These are phyloP conservation scores for Lasiommata megera DNA, from an alignment of 2,888 invertebrate species.

Conservation along the genomic window DNA sequence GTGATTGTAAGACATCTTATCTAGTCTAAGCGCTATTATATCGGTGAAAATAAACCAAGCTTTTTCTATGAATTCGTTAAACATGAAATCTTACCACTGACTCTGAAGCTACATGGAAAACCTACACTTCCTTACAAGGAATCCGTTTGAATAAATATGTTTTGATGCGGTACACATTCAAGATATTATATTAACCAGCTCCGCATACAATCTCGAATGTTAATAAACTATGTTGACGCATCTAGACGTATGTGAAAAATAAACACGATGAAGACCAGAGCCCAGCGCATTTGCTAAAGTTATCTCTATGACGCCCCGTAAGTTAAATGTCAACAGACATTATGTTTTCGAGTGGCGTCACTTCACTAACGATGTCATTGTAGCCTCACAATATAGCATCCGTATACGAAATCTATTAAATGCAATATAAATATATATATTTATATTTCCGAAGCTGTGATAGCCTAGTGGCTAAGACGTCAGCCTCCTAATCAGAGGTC, in stretches of 20 bases:
- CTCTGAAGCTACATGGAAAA: constrained; percentile 3
- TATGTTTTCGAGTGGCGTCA: constrained; percentile 60
- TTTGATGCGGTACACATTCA: constrained; percentile 37
- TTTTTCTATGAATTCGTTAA: neutral
- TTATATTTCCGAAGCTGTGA: too few relatives aligned
- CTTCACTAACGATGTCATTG: constrained; percentile 48
- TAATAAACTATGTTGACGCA: constrained; percentile 61
- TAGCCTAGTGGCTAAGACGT: too few relatives aligned
- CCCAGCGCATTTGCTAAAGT: constrained; percentile 72
- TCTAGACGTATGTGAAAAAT: constrained; percentile 66
- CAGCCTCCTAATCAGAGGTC: too few relatives aligned
- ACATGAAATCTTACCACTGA: neutral
- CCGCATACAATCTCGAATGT: constrained; percentile 51
- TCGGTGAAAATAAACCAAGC: too few relatives aligned
- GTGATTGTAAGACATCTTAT: too few relatives aligned
- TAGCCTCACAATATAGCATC: constrained; percentile 26
- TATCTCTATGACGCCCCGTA: constrained; percentile 64
- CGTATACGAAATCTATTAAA: constrained; percentile 3
- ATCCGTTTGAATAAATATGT: constrained; percentile 30
- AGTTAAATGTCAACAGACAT: constrained; percentile 72
- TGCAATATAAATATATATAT: too few relatives aligned
- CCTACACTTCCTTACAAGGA: constrained; percentile 4
- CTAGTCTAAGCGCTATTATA: too few relatives aligned
- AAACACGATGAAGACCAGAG: constrained; percentile 55
- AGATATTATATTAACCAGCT: constrained; percentile 46